Percentiles rank a stretch among this genome's conserved stretches.
phyloP scores from a whole-genome alignment of 2,113 vertebrate genomes.

The rat (Rattus norvegicus) region GRCr8 NC_086022.1:136856001-136856500 shows the following conservation, averaged over 20 bases:
- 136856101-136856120: conserved; percentile 49
- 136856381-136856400: conserved; percentile 74
- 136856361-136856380: not conserved
- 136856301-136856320: conserved; percentile 19
- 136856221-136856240: conserved; percentile 24
- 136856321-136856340: conserved; percentile 42
- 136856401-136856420: conserved; percentile 75
- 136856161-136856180: conserved; percentile 49
- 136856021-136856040: not conserved
- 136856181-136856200: conserved; percentile 4
- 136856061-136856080: not conserved
- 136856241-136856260: not conserved
- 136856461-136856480: not conserved
- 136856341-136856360: conserved; percentile 55
- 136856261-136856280: not conserved
- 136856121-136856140: conserved; percentile 59
- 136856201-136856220: not conserved
- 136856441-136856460: not conserved
- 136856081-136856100: conserved; percentile 43
- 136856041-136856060: not conserved
- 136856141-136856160: conserved; percentile 61
- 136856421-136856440: conserved; percentile 62
- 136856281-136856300: not conserved
- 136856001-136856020: not conserved
- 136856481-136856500: not conserved